Conservation (phyloP, 2,888 invertebrate species). For the Falcaria lacertinaria region DNA sequence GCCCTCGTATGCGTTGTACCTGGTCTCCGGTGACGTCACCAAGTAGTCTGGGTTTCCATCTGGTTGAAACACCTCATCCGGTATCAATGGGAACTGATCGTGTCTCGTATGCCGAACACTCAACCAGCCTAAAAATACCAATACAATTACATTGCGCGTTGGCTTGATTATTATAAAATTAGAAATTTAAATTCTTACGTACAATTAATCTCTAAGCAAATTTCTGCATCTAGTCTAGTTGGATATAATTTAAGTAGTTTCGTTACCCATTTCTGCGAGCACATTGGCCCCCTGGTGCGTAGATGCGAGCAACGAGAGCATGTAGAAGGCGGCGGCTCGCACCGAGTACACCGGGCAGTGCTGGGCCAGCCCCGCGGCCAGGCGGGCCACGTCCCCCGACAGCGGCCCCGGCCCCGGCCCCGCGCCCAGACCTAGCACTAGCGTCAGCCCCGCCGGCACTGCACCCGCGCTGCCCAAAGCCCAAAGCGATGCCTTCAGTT, state of each 20-base stretch:
- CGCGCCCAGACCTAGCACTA: slow-evolving; percentile 80
- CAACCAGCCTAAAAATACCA: slow-evolving; percentile 81
- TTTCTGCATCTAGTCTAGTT: no score
- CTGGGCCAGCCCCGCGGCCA: slow-evolving; percentile 82
- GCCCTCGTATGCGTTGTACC: slow-evolving; percentile 52
- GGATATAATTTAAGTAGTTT: slow-evolving; percentile 1
- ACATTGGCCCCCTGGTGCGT: slow-evolving; percentile 91
- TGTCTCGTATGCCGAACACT: slow-evolving; percentile 88
- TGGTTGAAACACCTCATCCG: slow-evolving; percentile 81
- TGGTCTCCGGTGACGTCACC: slow-evolving; percentile 54
- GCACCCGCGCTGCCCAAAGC: slow-evolving; percentile 91
- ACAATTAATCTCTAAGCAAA: no score
- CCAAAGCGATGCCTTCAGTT: slow-evolving; percentile 94
- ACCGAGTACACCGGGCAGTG: slow-evolving; percentile 91
- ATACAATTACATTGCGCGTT: background rate
- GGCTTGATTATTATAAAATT: no score
- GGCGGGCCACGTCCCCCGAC: slow-evolving; percentile 86
- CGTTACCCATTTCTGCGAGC: slow-evolving; percentile 83
- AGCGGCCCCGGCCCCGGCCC: slow-evolving; percentile 80
- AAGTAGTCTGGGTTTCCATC: slow-evolving; percentile 53
- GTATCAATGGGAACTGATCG: slow-evolving; percentile 87
- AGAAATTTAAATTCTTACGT: no score
- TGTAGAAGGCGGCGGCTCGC: slow-evolving; percentile 93
- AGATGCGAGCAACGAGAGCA: slow-evolving; percentile 90
- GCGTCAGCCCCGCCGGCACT: slow-evolving; percentile 86